These are phyloP conservation scores for Silurus aristotelis DNA, from an alignment of 2,797 vertebrate genomes.

Conservation along the genomic window DNA sequence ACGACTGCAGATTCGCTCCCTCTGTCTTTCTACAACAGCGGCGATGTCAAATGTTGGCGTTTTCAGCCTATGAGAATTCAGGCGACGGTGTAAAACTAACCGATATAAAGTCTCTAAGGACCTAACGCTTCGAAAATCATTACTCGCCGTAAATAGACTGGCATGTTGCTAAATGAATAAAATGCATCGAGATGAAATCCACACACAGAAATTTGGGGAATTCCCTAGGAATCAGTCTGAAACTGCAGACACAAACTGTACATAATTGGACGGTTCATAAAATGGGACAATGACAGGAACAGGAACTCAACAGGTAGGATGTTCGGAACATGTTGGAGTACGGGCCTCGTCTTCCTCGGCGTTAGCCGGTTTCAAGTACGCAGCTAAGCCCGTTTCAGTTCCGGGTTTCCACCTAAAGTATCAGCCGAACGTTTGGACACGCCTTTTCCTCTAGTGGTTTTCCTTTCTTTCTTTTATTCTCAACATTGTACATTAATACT, in stretches of 20 bases:
- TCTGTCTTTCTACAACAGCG: neutral
- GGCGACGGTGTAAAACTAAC: neutral
- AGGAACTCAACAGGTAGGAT: too few species aligned
- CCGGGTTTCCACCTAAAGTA: too few species aligned
- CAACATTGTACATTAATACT: too few species aligned
- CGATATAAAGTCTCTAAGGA: neutral
- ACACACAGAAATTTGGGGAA: neutral
- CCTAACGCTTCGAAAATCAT: neutral
- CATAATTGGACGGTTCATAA: neutral
- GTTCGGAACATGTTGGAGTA: too few species aligned
- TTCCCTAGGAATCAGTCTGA: neutral
- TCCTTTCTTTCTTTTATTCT: too few species aligned
- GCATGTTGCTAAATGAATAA: neutral
- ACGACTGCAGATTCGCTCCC: neutral
- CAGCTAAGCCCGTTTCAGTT: too few species aligned
- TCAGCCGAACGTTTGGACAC: too few species aligned
- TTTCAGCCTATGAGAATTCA: neutral
- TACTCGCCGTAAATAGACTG: neutral
- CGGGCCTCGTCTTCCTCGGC: too few species aligned
- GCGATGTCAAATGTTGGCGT: neutral
- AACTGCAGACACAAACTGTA: neutral
- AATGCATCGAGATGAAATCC: neutral
- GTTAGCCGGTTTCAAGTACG: too few species aligned
- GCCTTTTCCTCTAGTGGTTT: too few species aligned
- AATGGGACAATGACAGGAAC: too few species aligned